phyloP scores from a whole-genome alignment of 2,113 vertebrate genomes.

The Ictalurus punctatus region DNA sequence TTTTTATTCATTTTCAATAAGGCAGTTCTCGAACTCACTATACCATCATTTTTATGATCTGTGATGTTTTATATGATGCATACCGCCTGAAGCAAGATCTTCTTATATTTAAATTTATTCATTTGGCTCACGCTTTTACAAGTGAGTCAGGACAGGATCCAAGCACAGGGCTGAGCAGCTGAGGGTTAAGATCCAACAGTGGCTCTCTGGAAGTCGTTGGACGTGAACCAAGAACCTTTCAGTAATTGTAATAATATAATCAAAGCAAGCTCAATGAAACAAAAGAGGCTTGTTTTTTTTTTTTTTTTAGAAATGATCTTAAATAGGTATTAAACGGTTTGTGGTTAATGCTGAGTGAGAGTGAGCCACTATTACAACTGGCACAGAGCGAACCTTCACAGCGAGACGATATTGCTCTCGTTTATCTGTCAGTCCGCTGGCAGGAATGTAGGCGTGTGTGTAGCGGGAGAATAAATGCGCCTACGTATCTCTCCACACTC shows the following conservation, averaged over 20 bases:
- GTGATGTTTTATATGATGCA: background rate
- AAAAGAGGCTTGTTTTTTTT: background rate
- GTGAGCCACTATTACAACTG: background rate
- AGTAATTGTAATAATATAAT: background rate
- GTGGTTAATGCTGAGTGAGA: background rate
- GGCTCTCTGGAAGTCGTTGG: background rate
- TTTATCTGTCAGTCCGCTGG: slow-evolving; percentile 8
- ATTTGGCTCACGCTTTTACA: background rate
- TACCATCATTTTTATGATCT: background rate
- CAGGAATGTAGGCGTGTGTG: background rate
- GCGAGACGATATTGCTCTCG: background rate
- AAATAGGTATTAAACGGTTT: background rate
- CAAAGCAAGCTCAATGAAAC: background rate
- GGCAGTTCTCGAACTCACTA: background rate
- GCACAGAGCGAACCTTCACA: background rate
- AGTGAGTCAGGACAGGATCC: background rate
- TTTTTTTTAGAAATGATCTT: background rate
- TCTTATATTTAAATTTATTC: background rate
- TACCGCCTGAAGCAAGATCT: background rate
- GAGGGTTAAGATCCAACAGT: background rate
- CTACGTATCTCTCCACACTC: background rate
- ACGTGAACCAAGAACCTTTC: slow-evolving; percentile 3
- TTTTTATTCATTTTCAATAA: slow-evolving; percentile 8
- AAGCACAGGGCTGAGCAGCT: background rate
- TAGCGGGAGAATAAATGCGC: background rate